A percentile compares a stretch with the other conserved stretches of the same genome.
phyloP scores from a whole-genome alignment of 2,797 vertebrate genomes.

The Bovichtus diacanthus region DNA sequence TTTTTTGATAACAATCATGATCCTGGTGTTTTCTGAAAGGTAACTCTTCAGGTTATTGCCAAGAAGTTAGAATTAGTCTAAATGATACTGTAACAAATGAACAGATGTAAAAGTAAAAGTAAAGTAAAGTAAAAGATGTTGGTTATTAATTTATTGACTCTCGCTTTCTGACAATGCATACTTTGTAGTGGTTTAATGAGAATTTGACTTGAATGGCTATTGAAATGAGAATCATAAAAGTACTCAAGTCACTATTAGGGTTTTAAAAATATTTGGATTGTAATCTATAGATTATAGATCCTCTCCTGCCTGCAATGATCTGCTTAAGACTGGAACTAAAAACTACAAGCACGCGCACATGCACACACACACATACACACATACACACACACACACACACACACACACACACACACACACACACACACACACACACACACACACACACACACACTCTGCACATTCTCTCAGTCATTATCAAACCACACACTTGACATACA shows the following conservation, averaged over 20 bases:
- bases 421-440: neutral
- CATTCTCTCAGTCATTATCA: neutral
- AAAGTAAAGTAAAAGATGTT: no score
- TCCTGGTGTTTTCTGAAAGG: neutral
- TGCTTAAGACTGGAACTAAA: neutral
- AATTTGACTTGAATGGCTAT: neutral
- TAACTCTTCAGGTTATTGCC: neutral
- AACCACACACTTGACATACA: conserved; percentile 34
- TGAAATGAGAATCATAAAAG: neutral
- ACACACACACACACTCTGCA: conserved; percentile 24
- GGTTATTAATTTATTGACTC: no score
- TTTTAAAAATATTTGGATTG: neutral
- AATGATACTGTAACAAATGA: neutral
- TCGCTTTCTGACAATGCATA: neutral
- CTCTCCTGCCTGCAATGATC: conserved; percentile 4
- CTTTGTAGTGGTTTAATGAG: neutral
- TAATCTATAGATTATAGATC: neutral
- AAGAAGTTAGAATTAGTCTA: neutral
- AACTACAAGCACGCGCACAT: neutral
- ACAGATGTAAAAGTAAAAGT: neutral
- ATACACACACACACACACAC: conserved; percentile 22
- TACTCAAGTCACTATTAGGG: no score
- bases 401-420: neutral
- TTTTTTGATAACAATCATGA: no score
- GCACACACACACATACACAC: neutral